A percentile compares a stretch with the other conserved stretches of the same genome.
phyloP scores from a whole-genome alignment of 2,797 vertebrate genomes.

The Hippopotamyrus pictus region DNA sequence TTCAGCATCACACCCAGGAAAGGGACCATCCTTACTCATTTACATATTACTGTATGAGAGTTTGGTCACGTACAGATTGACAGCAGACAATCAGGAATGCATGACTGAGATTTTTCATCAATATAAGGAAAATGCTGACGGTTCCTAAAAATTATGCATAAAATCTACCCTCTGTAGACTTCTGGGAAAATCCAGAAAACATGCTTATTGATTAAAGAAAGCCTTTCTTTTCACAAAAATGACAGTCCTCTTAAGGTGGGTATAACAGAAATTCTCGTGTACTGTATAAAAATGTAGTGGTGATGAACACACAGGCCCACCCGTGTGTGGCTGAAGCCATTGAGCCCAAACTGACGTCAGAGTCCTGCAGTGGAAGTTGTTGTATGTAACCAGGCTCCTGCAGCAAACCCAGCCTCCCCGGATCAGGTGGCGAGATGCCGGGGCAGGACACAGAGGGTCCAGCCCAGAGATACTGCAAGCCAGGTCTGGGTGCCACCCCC shows the following conservation, averaged over 20 bases:
- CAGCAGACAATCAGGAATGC: neutral
- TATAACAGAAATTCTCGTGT: neutral
- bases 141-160: neutral
- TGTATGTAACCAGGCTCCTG: neutral
- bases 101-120: neutral
- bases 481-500: neutral
- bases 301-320: neutral
- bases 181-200: neutral
- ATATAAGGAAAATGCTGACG: neutral
- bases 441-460: neutral
- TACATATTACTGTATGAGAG: neutral
- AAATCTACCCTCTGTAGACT: neutral
- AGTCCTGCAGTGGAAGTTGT: neutral
- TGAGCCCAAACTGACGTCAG: neutral
- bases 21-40: neutral
- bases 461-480: neutral
- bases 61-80: neutral
- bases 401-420: neutral
- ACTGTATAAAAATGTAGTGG: neutral
- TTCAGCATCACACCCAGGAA: neutral
- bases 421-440: neutral
- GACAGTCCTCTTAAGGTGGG: neutral
- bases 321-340: neutral
- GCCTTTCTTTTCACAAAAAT: neutral
- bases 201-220: neutral